Evolutionary conservation across 2,797 vertebrate genomes (phyloP), one percentile per base, ranked within the genome.

Genomic region (Myripristis murdjan): DNA sequence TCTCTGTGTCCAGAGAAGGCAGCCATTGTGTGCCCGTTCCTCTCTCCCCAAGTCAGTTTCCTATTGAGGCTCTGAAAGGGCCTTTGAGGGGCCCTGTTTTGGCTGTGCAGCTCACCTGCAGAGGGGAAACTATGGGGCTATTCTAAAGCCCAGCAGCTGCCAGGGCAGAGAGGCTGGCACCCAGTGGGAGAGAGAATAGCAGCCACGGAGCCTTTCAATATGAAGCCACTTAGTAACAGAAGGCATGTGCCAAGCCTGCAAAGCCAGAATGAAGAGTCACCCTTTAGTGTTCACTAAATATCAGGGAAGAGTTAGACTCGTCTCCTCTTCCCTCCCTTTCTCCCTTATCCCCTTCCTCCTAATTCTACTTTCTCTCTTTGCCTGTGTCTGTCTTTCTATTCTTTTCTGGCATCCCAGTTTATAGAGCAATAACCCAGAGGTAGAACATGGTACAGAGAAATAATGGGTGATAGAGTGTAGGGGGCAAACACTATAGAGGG

Each of bases 151-250:
- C 95, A 95, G 95, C 96, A 96, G 95, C 95, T 96, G 95, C 94
- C 94, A 93, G 93, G 94, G 95, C 95, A 95, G 94, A 95, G 93
- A 93, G 94, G 93, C 95, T 93, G 92, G 95, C 94, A 95, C 95
- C 95, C 94, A 81, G 93, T 90, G 95, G 94, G 95, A 89, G 58
- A 76, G 91, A 95, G 94, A 96, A 95, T 92, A 91, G 94, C 58
- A 51, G 86, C 93, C 59, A 81, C 89, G 86, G 92, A 94, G 92
- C 90, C 81, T 94, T 95, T 95, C 94, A 95, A 94, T 94, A 94
- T 92, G 91, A 95, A 94, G 95, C 95, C 95, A 93, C 95, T 95
- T 93, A 95, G 95, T 95, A 95, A 95, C 95, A 95, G 95, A 95
- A 95, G 95, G 94, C 95, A 92, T 95, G 95, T 95, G 95, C 95